Evolutionary conservation across 2,888 invertebrate species (phyloP), one percentile per base, ranked within the genome.

Genomic region (Philhelius pedissequus): DNA sequence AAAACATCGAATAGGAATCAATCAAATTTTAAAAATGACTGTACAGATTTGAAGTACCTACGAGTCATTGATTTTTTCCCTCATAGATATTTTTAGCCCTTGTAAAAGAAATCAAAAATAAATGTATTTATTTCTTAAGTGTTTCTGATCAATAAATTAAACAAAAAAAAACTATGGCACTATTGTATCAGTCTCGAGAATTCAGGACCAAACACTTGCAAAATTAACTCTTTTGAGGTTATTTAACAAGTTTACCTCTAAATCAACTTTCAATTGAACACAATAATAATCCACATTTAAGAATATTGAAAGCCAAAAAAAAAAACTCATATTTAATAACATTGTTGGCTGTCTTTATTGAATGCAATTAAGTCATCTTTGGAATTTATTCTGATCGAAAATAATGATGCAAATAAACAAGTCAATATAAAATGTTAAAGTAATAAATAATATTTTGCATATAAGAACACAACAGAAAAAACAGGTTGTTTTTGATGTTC

Each of bases 391-490:
- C 71, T 73, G 38, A 74, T 15, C 32, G 38, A 78, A 48, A 50
- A 66, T 20, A 52, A 73, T 73, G 73, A 68, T 60, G 73, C 50
- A 73, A 79, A 60, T 58, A 73, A 79, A 68, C 35, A 79, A 80
- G 52, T 68, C 74, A 74, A 54, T 60, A 60, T 60, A 73, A 52
- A 48, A 52, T 54, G 54, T 52, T 54, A 54, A 43, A 38, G 30
- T 38, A 66, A 79, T 79, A 52, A 74, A 79, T 74, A 62, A 74
- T 68, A 62, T 69, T 80, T 68, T 62, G 60, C 66, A 79, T 60
- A 58, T 22, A 43, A 11, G 27, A 32, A 43, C 7, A 15, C 9
- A 25, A 25, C 2, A 25, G 9, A 40, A 25, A 15, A 40, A 79
- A 73, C 73, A 48, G 79, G 79, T 79, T 79, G n/a, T 27, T 4